Percentiles rank a stretch among this genome's conserved stretches.
Conservation (phyloP, 1,140 invertebrate genomes). For the Euura lappo region DNA sequence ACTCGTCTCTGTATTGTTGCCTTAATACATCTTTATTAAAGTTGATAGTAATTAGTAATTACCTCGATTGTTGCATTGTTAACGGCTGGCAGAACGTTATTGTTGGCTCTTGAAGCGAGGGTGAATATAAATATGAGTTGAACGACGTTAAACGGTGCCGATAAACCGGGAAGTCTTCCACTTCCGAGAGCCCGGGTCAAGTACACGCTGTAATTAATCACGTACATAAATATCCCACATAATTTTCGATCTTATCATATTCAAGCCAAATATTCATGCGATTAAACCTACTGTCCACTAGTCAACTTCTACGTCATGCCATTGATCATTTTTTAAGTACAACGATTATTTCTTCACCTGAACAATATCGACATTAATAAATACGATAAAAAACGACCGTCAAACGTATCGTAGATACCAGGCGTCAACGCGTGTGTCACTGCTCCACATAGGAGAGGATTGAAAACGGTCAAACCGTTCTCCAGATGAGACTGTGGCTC, state of each 20-base stretch:
- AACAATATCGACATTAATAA: constrained; percentile 41
- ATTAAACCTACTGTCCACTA: too few relatives aligned
- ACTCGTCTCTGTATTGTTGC: too few relatives aligned
- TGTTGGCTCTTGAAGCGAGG: constrained; percentile 24
- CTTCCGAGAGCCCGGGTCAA: constrained; percentile 41
- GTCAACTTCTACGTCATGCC: too few relatives aligned
- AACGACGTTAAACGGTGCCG: constrained; percentile 50
- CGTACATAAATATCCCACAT: not conserved
- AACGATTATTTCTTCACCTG: constrained; percentile 34
- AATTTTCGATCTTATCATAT: too few relatives aligned
- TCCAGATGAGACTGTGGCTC: constrained; percentile 42
- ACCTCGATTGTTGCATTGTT: not conserved
- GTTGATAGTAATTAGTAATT: not conserved
- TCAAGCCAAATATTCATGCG: too few relatives aligned
- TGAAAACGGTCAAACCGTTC: constrained; percentile 55
- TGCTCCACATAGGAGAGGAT: constrained; percentile 55
- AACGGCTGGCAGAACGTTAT: not conserved
- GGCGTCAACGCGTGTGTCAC: constrained; percentile 50
- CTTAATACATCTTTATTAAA: too few relatives aligned
- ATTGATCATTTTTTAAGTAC: too few relatives aligned
- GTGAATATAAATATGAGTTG: constrained; percentile 43
- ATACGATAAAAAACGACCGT: constrained; percentile 40
- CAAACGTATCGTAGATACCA: constrained; percentile 44
- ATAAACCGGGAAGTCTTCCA: constrained; percentile 40
- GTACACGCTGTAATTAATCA: constrained; percentile 38